Base-by-base conservation (phyloP, 1,140 invertebrate species). In the Meloidogyne chitwoodi region DNA sequence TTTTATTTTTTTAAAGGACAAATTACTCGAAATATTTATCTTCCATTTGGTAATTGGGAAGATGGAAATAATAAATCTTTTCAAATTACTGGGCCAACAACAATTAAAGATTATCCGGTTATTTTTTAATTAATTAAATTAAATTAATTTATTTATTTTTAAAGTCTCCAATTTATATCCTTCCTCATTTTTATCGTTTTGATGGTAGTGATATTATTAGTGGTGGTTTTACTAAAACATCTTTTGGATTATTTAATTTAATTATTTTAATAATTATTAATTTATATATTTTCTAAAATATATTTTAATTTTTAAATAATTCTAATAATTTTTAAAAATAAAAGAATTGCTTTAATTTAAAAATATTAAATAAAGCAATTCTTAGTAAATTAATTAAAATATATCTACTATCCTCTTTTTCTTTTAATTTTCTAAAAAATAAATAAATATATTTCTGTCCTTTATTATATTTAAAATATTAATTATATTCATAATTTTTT, bases 1-100 rank as follows among this genome's bases (percentile, higher is more conserved):
- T 2, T 1, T 56, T 62, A 16, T 88, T 89, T 22, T 88, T 88
- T 0, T 88, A 88, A 10, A 74, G 84, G 84, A 3, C 79, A 81
- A 14, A 71, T 56, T 38, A 77, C 67, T 66, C 79, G 88, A 69
- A 83, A 87, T 61, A 83, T 89, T 44, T 88, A 87, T 80, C 77
- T 88, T 16, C 82, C 82, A 44, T 68, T 67, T 27, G 80, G 80
- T 5, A 66, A 68, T 41, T 81, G 80, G 80, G 29, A 69, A 61
- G 75, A 79, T 41, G 78, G 79, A 26, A 74, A 80, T 38, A 77
- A 75, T n/a, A 56, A 26, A 1, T 3, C 70, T 0, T 8, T n/a
- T 14, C 14, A 29, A 26, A 14, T 65, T 22, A 29, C 1, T 12
- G 70, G 70, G 2, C 34, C 61, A 5, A 73, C 1, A 26, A n/a